Evolutionary conservation across 2,113 vertebrate genomes (phyloP).

Genomic region (Hipposideros armiger): DNA sequence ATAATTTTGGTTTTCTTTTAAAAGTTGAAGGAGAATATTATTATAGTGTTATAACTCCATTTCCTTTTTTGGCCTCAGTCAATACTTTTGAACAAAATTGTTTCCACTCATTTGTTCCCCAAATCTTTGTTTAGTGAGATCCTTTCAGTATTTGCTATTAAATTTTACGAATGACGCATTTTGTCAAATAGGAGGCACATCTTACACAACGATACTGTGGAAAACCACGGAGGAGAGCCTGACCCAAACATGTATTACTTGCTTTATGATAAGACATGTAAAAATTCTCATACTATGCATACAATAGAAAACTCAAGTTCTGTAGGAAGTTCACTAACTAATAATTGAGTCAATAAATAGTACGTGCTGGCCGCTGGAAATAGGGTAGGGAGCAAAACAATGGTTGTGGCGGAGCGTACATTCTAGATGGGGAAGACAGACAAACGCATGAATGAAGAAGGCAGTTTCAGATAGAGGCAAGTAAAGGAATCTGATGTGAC

Average conservation of each 20-base stretch:
- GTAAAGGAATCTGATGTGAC: background rate
- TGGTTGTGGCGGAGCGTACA: background rate
- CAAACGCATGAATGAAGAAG: too few species aligned
- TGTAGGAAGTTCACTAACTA: background rate
- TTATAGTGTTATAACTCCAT: background rate
- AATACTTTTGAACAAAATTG: background rate
- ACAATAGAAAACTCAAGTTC: background rate
- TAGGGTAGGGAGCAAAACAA: background rate
- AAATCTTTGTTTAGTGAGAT: background rate
- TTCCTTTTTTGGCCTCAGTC: background rate
- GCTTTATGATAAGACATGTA: background rate
- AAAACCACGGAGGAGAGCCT: background rate
- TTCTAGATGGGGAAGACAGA: background rate
- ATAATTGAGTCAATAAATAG: background rate
- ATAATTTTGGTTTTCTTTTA: conserved; percentile 7
- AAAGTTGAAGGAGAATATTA: conserved; percentile 6
- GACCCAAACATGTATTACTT: background rate
- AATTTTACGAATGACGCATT: background rate
- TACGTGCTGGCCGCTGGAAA: background rate
- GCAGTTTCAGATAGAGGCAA: background rate
- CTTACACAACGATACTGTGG: background rate
- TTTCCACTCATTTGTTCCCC: background rate
- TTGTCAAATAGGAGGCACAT: background rate
- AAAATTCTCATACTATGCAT: background rate
- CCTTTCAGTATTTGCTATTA: background rate